phyloP scores from a whole-genome alignment of 2,113 vertebrate species.

The Platichthys stellatus region DNA sequence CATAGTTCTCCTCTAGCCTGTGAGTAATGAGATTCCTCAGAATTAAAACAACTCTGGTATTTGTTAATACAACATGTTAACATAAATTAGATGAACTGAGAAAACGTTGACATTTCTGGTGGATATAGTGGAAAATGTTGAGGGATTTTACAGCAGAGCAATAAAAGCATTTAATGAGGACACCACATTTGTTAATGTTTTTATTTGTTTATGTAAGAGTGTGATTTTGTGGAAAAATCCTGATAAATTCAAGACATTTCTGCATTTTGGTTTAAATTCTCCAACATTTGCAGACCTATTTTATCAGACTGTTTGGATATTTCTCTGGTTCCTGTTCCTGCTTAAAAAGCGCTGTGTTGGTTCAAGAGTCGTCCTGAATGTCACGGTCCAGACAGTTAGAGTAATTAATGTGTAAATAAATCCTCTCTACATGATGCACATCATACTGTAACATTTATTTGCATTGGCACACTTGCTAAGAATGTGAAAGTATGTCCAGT shows the following conservation, averaged over 20 bases:
- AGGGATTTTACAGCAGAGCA: neutral
- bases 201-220: neutral
- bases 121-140: neutral
- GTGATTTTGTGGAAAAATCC: too few relatives aligned
- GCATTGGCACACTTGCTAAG: too few relatives aligned
- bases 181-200: neutral
- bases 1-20: slow-evolving; percentile 99
- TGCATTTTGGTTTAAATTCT: too few relatives aligned
- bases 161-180: neutral
- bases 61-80: neutral
- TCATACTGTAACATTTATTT: neutral
- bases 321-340: neutral
- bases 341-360: neutral
- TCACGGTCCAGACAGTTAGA: neutral
- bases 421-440: neutral
- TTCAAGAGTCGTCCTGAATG: neutral
- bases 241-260: too few relatives aligned
- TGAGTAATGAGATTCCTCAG: slow-evolving; percentile 40
- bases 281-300: too few relatives aligned
- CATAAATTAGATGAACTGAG: neutral
- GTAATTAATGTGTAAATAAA: neutral
- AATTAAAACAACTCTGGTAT: neutral
- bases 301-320: neutral
- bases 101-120: too few relatives aligned
- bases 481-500: too few relatives aligned